These are phyloP conservation scores for Aradus depressus DNA, from an alignment of 2,888 invertebrate species.

Conservation along the genomic window DNA sequence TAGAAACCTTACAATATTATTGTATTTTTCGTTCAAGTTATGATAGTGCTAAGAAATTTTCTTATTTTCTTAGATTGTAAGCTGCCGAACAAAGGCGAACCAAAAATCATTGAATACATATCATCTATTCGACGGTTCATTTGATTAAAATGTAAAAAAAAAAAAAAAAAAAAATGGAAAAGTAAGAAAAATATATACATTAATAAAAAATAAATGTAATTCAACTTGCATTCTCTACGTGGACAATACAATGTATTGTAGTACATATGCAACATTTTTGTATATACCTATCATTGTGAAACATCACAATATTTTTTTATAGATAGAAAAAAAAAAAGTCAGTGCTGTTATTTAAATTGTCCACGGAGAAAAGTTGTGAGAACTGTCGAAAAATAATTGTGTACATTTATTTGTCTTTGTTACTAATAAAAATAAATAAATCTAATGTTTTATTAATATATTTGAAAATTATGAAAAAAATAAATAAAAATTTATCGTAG, in stretches of 20 bases:
- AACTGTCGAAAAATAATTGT: conserved; percentile 6
- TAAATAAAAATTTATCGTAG: no score
- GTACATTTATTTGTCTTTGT: conserved; percentile 12
- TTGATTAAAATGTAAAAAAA: conserved; percentile 6
- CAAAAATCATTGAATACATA: conserved; percentile 28
- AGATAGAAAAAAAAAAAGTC: no score
- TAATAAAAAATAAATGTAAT: no score
- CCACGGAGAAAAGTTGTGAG: conserved; percentile 5
- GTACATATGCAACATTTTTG: no score
- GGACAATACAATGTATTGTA: no score
- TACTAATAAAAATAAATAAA: conserved; percentile 11
- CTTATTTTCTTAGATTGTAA: conserved; percentile 25
- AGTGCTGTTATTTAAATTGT: conserved; percentile 24
- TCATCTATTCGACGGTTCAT: conserved; percentile 10
- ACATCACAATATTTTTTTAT: conserved; percentile 22
- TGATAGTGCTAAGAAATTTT: no score
- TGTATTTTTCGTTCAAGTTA: no score
- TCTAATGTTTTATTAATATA: conserved; percentile 16
- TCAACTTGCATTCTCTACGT: no score
- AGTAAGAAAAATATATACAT: no score
- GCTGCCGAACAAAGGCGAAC: conserved; percentile 22
- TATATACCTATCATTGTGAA: no score
- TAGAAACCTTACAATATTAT: no score
- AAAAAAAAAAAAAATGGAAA: background rate
- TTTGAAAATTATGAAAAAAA: no score